Evolutionary conservation across 1,140 invertebrate species (phyloP).

Genomic region (Saxidomus purpurata): DNA sequence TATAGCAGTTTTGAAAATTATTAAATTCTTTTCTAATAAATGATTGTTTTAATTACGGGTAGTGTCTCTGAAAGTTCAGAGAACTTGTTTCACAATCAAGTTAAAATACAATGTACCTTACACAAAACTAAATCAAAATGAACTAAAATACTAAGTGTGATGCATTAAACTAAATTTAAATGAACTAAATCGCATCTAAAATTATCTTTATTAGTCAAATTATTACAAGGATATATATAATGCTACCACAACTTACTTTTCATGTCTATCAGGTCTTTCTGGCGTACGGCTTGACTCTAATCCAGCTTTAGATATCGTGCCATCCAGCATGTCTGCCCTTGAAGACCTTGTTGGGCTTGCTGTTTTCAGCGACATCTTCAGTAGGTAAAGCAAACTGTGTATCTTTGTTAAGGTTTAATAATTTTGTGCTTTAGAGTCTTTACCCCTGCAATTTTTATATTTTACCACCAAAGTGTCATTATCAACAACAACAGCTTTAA

Average conservation of each 20-base stretch:
- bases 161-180: too few relatives aligned
- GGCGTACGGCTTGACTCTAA: slow-evolving; percentile 32
- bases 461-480: not conserved
- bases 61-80: too few relatives aligned
- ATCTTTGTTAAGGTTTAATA: slow-evolving; percentile 12
- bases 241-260: not conserved
- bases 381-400: not conserved
- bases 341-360: slow-evolving; percentile 55
- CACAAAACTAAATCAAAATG: too few relatives aligned
- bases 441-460: not conserved
- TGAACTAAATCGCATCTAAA: too few relatives aligned
- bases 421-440: not conserved
- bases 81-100: too few relatives aligned
- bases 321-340: slow-evolving; percentile 38
- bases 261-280: slow-evolving; percentile 24
- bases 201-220: too few relatives aligned
- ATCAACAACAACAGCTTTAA: not conserved
- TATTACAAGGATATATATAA: too few relatives aligned
- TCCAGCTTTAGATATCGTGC: slow-evolving; percentile 36
- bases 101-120: too few relatives aligned
- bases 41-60: too few relatives aligned
- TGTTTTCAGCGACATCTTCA: slow-evolving; percentile 44
- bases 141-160: too few relatives aligned
- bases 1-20: too few relatives aligned
- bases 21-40: too few relatives aligned